Percentiles rank a stretch among this genome's conserved stretches.
These are phyloP conservation scores for Ploceus nigricollis DNA, from an alignment of 2,113 vertebrate species.

Conservation along the genomic window DNA sequence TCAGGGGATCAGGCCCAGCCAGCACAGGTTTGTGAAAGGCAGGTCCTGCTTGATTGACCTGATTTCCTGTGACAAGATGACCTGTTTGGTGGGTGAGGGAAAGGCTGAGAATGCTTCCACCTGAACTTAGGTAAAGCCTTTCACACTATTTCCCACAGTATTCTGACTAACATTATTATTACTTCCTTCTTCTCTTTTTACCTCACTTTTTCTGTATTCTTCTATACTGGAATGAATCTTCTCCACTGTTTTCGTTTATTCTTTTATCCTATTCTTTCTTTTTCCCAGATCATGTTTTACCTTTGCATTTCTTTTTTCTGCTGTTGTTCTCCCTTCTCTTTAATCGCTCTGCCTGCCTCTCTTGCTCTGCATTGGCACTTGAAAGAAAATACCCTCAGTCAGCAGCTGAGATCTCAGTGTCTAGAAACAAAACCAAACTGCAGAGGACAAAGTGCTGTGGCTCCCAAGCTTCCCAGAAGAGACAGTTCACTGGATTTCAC, in stretches of 20 bases:
- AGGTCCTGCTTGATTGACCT: neutral
- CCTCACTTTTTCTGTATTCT: neutral
- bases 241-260: neutral
- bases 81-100: neutral
- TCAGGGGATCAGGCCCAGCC: neutral
- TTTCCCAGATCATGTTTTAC: neutral
- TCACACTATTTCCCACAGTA: neutral
- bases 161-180: neutral
- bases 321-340: neutral
- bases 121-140: neutral
- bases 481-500: neutral
- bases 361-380: neutral
- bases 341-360: neutral
- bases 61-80: neutral
- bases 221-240: neutral
- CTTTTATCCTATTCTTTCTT: neutral
- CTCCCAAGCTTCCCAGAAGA: neutral
- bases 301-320: neutral
- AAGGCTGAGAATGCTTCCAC: neutral
- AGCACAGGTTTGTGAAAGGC: neutral
- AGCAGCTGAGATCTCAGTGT: neutral
- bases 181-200: neutral
- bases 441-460: neutral
- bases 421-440: neutral
- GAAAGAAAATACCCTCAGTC: slow-evolving; percentile 16